Evolutionary conservation across 1,140 invertebrate genomes (phyloP).

Genomic region (Scaptomyza montana): DNA sequence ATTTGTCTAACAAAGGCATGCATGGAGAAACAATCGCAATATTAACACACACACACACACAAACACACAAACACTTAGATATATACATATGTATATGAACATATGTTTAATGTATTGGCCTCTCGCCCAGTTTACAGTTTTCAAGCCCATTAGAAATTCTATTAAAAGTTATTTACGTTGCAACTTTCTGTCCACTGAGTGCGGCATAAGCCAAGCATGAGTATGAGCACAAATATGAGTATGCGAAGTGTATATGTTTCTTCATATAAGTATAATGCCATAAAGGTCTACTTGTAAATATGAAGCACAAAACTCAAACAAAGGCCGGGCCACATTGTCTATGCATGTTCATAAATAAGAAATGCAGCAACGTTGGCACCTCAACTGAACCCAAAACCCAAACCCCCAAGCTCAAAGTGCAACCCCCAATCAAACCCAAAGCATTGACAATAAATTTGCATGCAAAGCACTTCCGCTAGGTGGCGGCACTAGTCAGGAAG

Average conservation of each 20-base stretch:
- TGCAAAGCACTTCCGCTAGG: conserved; percentile 71
- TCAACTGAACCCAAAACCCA: conserved; percentile 17
- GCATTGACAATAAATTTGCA: conserved; percentile 81
- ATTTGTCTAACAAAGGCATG: not conserved
- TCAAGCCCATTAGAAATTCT: conserved; percentile 72
- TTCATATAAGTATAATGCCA: conserved; percentile 6
- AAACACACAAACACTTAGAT: no score
- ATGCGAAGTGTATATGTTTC: not conserved
- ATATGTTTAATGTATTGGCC: conserved; percentile 16
- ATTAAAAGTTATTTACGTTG: conserved; percentile 80
- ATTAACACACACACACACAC: conserved; percentile 5
- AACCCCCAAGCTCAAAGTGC: not conserved
- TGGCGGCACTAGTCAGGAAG: conserved; percentile 39
- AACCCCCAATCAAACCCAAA: conserved; percentile 15
- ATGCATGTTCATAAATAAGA: conserved; percentile 82
- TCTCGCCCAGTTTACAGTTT: conserved; percentile 16
- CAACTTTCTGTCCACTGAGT: conserved; percentile 77
- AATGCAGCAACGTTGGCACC: conserved; percentile 66
- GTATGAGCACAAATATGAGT: conserved; percentile 8
- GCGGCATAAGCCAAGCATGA: conserved; percentile 49
- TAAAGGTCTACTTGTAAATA: conserved; percentile 23
- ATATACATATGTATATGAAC: conserved; percentile 3
- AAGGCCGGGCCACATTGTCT: conserved; percentile 70
- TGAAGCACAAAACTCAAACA: conserved; percentile 50
- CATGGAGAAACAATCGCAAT: not conserved